Conservation (phyloP, 2,888 invertebrate genomes). For the Microplitis manilae region DNA sequence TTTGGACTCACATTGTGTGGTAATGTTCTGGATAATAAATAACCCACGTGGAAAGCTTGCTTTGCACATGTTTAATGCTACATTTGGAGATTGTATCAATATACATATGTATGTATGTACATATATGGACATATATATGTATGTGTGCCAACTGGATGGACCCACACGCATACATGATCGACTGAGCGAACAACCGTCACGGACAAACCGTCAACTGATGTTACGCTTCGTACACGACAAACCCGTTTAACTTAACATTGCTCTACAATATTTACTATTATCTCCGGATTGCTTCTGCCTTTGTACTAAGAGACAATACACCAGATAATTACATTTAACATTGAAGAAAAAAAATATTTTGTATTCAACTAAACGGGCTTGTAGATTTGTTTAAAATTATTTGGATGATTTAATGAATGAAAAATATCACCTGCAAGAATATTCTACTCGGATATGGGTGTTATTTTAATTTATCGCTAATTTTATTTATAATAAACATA, state of each 20-base stretch:
- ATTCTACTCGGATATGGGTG: too few relatives aligned
- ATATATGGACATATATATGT: conserved; percentile 5
- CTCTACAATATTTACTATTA: conserved; percentile 20
- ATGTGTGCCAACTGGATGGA: conserved; percentile 24
- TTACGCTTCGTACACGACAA: conserved; percentile 37
- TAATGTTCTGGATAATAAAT: background rate
- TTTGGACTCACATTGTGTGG: background rate
- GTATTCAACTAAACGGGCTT: too few relatives aligned
- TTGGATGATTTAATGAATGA: too few relatives aligned
- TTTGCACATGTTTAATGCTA: background rate
- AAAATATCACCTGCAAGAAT: too few relatives aligned
- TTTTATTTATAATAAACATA: too few relatives aligned
- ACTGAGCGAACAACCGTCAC: conserved; percentile 24
- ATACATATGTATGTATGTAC: background rate
- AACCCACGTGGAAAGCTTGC: background rate
- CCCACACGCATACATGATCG: conserved; percentile 25
- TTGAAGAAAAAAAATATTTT: too few relatives aligned
- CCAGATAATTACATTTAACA: too few relatives aligned
- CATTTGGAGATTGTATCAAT: background rate
- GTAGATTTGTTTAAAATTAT: too few relatives aligned
- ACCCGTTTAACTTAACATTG: conserved; percentile 34
- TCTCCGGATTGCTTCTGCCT: background rate
- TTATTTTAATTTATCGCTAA: too few relatives aligned
- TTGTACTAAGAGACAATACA: background rate
- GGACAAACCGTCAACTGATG: conserved; percentile 7